phyloP scores from a whole-genome alignment of 2,113 vertebrate species.

The Cyprinus carpio region DNA sequence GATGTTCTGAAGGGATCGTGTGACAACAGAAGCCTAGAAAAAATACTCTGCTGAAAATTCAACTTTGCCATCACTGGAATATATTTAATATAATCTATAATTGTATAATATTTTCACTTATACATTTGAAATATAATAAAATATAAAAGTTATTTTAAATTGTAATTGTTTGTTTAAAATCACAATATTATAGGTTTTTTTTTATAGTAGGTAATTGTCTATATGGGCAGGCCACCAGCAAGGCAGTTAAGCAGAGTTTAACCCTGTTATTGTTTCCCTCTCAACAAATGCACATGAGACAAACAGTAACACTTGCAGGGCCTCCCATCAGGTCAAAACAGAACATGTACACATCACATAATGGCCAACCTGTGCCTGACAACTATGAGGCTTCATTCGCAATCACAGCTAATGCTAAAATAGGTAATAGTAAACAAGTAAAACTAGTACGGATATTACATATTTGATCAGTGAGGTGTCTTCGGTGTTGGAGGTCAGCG shows the following conservation, averaged over 20 bases:
- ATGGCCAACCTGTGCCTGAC: not conserved
- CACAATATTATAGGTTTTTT: not conserved
- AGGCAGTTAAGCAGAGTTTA: not conserved
- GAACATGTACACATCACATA: not conserved
- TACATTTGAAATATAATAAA: too few species aligned
- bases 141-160: not conserved
- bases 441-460: not conserved
- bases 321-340: not conserved
- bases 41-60: not conserved
- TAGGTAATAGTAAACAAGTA: too few species aligned
- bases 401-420: not conserved
- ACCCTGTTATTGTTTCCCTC: not conserved
- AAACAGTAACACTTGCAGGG: not conserved
- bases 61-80: not conserved
- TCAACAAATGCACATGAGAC: not conserved
- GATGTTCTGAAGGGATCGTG: too few species aligned
- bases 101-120: too few species aligned
- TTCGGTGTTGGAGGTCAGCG: constrained; percentile 23
- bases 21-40: too few species aligned
- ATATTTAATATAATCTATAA: too few species aligned
- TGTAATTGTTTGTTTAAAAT: not conserved
- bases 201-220: not conserved
- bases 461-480: not conserved
- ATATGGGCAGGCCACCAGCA: not conserved
- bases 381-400: not conserved